Conservation (phyloP, 2,888 invertebrate genomes). For the Pherbina coryleti region DNA sequence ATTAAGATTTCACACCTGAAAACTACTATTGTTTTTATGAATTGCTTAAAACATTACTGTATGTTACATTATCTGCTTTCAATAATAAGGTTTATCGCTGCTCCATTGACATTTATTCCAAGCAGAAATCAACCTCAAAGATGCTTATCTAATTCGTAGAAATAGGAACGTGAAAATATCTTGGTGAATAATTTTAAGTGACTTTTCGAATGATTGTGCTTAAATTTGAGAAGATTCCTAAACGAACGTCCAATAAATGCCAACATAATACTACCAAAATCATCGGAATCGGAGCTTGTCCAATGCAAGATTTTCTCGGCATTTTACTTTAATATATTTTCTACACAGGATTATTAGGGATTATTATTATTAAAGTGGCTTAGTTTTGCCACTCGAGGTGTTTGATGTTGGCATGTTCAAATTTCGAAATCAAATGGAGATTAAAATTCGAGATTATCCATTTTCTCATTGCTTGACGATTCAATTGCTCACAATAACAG, state of each 20-base stretch:
- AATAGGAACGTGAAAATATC: slow-evolving; percentile 4
- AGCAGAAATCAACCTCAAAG: not conserved
- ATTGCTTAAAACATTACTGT: too few relatives aligned
- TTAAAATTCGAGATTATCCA: too few relatives aligned
- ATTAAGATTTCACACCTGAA: too few relatives aligned
- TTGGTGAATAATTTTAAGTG: slow-evolving; percentile 20
- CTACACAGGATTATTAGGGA: not conserved
- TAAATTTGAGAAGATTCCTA: slow-evolving; percentile 1
- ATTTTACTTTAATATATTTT: not conserved
- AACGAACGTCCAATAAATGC: not conserved
- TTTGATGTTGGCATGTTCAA: too few relatives aligned
- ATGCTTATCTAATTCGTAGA: slow-evolving; percentile 25
- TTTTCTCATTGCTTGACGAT: too few relatives aligned
- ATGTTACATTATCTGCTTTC: too few relatives aligned
- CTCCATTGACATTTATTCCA: not conserved
- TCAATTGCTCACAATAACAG: not conserved
- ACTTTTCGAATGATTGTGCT: slow-evolving; percentile 27
- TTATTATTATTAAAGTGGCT: not conserved
- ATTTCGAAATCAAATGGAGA: too few relatives aligned
- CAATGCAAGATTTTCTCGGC: not conserved
- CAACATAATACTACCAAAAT: not conserved
- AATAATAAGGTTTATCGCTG: not conserved
- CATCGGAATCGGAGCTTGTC: not conserved
- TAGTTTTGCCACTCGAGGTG: too few relatives aligned
- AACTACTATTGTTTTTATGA: too few relatives aligned